phyloP scores from a whole-genome alignment of 2,888 invertebrate genomes.

The Antheraea yamamai region DNA sequence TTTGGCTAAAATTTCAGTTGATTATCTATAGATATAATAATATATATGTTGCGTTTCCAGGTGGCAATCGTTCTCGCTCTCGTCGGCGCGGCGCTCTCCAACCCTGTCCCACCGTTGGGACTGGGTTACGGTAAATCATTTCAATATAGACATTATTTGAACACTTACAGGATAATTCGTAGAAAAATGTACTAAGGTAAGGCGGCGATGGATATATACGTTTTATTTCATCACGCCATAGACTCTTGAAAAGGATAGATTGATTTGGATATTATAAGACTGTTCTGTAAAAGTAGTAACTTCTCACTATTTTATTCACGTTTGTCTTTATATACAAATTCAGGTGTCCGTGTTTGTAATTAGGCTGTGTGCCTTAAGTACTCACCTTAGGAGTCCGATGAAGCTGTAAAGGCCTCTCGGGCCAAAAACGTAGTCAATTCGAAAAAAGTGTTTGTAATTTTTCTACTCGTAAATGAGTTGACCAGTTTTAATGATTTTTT shows the following conservation, averaged over 20 bases:
- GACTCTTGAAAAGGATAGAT: background rate
- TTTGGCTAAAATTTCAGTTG: background rate
- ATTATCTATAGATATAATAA: background rate
- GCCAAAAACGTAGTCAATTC: too few relatives aligned
- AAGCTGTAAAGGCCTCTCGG: too few relatives aligned
- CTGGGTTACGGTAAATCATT: constrained; percentile 45
- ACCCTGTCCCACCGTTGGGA: constrained; percentile 50
- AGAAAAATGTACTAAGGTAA: constrained; percentile 43
- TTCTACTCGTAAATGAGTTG: too few relatives aligned
- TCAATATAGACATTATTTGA: constrained; percentile 43
- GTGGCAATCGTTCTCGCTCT: constrained; percentile 68
- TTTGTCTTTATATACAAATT: too few relatives aligned
- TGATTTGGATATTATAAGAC: background rate
- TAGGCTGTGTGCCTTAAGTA: too few relatives aligned
- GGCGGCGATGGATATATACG: constrained; percentile 21
- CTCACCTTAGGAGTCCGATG: too few relatives aligned
- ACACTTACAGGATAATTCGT: constrained; percentile 40
- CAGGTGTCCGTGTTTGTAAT: too few relatives aligned
- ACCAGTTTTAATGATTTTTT: too few relatives aligned
- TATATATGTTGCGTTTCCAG: constrained; percentile 35
- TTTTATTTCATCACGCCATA: constrained; percentile 2
- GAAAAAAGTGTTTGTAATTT: too few relatives aligned
- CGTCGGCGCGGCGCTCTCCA: constrained; percentile 57
- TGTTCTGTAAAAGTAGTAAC: background rate
- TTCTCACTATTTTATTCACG: too few relatives aligned